These are phyloP conservation scores for Stictonetta naevosa DNA, from an alignment of 2,113 vertebrate genomes.

Conservation along the genomic window DNA sequence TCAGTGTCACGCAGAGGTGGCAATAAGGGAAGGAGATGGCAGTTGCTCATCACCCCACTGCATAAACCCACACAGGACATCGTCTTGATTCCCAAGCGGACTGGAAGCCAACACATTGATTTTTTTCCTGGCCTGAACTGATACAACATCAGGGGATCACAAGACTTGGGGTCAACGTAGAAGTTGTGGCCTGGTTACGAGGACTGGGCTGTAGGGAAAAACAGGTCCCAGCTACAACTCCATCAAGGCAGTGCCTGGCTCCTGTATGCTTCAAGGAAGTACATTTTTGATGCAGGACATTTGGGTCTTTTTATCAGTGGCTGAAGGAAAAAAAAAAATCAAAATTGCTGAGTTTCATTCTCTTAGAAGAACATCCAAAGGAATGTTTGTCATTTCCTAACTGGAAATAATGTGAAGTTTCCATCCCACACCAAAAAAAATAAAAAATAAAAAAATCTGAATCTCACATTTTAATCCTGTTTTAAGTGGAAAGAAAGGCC, in stretches of 20 bases:
- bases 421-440: not conserved
- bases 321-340: not conserved
- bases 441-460: not conserved
- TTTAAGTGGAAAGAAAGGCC: constrained; percentile 8
- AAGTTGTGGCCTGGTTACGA: not conserved
- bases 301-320: not conserved
- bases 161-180: not conserved
- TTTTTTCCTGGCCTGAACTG: not conserved
- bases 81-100: not conserved
- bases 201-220: not conserved
- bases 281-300: not conserved
- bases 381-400: constrained; percentile 40
- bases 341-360: not conserved
- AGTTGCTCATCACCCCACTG: not conserved
- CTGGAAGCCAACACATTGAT: not conserved
- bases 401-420: constrained; percentile 21
- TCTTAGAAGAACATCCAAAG: constrained; percentile 18
- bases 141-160: rapidly evolving
- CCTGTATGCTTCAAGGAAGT: rapidly evolving
- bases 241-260: not conserved
- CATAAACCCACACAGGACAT: not conserved
- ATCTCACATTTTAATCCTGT: not conserved
- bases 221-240: not conserved
- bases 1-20: rapidly evolving
- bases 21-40: not conserved